Base-by-base conservation (phyloP, 2,888 invertebrate species). In the Dexiosoma caninum region DNA sequence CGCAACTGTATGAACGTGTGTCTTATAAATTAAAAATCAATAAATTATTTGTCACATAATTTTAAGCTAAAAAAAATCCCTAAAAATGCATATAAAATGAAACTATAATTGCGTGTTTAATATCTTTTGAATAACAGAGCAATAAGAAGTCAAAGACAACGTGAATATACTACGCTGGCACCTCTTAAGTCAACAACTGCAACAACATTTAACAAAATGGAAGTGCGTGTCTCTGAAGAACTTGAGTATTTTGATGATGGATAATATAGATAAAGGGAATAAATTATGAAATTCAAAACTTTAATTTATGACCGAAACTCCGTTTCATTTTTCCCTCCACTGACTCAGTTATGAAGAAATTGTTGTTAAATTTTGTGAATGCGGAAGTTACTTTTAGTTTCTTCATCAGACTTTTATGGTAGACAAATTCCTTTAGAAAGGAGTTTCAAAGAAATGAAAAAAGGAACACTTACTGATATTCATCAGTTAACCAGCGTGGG, bases 201-300 rank as follows among this genome's bases (percentile, higher is more conserved):
- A 74, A 55, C 19, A 16, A 46, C 37, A 57, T 16, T 59, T 32
- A 27, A 35, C 19, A n/a, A 19, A 64, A 35, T 74, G n/a, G 14
- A 35, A 2, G 10, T 72, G 80, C 71, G 75, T 69, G 77, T 72
- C 66, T 67, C n/a, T 49, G 7, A 57, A 35, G 46, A 62, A 60
- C 10, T 46, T 60, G 44, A 77, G 51, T 60, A 64, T 40, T 67
- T 67, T 51, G 72, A 55, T 74, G 67, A 74, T 81, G 71, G 49
- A 40, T 66, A 66, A 66, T 80, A 67, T 71, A 77, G 77, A 77
- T 72, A 81, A 77, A 49, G 69, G 21, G 46, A 49, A 81, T 67
- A 77, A 72, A 77, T 81, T 77, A 74, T 81, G 77, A 78, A 78
- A 81, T 59, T 37, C 21, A 74, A 69, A 77, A 78, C 55, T 64